phyloP scores from a whole-genome alignment of 2,888 invertebrate genomes.

The Clusia tigrina region DNA sequence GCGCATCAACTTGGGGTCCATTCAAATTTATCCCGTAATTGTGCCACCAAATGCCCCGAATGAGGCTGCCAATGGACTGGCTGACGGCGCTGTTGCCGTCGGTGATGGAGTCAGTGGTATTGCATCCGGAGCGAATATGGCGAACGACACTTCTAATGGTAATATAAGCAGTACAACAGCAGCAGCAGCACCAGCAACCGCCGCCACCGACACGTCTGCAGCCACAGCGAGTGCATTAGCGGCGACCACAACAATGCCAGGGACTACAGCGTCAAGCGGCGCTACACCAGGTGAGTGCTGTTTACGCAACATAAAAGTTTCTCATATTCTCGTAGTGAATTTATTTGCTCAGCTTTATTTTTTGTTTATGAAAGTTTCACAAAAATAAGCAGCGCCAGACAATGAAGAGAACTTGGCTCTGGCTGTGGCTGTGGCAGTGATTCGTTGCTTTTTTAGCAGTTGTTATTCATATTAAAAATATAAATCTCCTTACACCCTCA shows the following conservation, averaged over 20 bases:
- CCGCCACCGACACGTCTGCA: background rate
- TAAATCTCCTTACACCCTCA: too few species aligned
- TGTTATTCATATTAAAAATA: too few species aligned
- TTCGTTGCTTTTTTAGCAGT: too few species aligned
- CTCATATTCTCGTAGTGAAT: background rate
- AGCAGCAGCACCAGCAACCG: constrained; percentile 26
- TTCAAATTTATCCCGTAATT: constrained; percentile 56
- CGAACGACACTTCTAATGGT: constrained; percentile 15
- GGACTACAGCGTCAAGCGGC: too few species aligned
- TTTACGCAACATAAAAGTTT: background rate
- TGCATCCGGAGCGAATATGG: too few species aligned
- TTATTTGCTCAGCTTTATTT: background rate
- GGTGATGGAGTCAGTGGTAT: too few species aligned
- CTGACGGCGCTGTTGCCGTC: background rate
- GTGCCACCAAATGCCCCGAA: constrained; percentile 18
- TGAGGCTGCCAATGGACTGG: background rate
- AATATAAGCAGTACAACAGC: constrained; percentile 29
- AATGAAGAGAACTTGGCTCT: too few species aligned
- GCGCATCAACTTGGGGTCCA: constrained; percentile 61
- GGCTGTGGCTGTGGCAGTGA: too few species aligned
- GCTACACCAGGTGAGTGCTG: background rate
- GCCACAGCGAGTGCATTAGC: background rate
- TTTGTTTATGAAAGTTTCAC: too few species aligned
- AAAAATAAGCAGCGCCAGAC: too few species aligned
- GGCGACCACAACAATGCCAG: background rate